Conservation (phyloP, 2,888 invertebrate species). For the Microchrysa polita region DNA sequence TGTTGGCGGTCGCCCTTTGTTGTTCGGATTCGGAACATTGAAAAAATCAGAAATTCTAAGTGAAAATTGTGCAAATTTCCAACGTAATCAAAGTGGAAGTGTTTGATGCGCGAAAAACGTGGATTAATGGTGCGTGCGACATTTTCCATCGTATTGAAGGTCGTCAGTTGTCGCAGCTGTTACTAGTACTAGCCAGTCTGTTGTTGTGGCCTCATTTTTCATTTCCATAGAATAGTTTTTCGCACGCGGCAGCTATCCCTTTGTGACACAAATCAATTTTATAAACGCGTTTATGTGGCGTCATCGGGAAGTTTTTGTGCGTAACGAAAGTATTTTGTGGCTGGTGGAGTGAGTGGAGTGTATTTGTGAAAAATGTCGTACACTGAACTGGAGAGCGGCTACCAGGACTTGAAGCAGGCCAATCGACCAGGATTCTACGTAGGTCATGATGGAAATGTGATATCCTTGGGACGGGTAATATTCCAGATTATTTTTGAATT, state of each 20-base stretch:
- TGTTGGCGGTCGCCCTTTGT: not conserved
- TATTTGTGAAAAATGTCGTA: slow-evolving; percentile 76
- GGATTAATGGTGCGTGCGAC: not conserved
- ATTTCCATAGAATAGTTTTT: too few relatives aligned
- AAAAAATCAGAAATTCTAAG: slow-evolving; percentile 2
- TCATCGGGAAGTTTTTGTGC: too few relatives aligned
- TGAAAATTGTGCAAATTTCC: not conserved
- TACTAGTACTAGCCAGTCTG: too few relatives aligned
- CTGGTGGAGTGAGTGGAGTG: not conserved
- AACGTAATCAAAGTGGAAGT: not conserved
- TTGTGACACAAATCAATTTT: slow-evolving; percentile 1
- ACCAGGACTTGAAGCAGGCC: slow-evolving; percentile 84
- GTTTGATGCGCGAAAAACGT: not conserved
- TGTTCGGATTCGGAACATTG: not conserved
- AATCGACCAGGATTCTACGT: slow-evolving; percentile 76
- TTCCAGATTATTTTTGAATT: not conserved
- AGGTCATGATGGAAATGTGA: slow-evolving; percentile 74
- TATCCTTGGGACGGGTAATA: slow-evolving; percentile 68
- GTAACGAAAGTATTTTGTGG: not conserved
- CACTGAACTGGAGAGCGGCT: slow-evolving; percentile 91
- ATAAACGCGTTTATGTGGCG: not conserved
- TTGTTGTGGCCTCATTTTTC: too few relatives aligned
- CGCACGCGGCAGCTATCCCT: too few relatives aligned
- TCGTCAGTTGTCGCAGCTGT: too few relatives aligned
- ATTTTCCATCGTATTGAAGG: too few relatives aligned